Evolutionary conservation across 2,113 vertebrate species (phyloP).

Genomic region (Malaclemys terrapin): DNA sequence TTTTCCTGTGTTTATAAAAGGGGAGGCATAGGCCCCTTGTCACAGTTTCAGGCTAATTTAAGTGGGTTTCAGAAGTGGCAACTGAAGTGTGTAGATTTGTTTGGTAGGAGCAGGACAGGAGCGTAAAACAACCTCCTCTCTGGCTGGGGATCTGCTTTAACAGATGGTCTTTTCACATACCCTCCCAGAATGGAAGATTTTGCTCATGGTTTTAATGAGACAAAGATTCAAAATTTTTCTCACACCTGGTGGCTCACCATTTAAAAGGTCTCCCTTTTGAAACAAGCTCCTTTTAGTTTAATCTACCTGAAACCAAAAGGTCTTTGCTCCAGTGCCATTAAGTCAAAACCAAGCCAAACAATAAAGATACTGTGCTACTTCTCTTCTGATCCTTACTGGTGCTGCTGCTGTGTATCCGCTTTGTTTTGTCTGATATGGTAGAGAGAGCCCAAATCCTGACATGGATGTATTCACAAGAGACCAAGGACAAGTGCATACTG

Average conservation of each 20-base stretch:
- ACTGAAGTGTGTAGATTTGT: rapidly evolving
- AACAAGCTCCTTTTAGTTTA: not conserved
- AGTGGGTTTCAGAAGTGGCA: not conserved
- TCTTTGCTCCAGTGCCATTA: not conserved
- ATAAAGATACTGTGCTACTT: not conserved
- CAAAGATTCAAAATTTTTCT: not conserved
- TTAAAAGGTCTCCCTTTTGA: not conserved
- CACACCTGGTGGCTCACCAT: not conserved
- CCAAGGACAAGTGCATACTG: not conserved
- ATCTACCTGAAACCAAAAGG: not conserved
- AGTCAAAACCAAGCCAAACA: not conserved
- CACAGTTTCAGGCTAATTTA: not conserved
- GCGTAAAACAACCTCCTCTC: not conserved
- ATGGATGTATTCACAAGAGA: not conserved
- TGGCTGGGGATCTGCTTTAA: not conserved
- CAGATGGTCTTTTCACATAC: not conserved
- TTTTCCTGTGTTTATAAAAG: not conserved
- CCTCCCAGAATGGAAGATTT: not conserved
- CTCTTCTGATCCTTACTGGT: not conserved
- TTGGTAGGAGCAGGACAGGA: not conserved
- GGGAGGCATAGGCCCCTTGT: not conserved
- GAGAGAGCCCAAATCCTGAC: rapidly evolving
- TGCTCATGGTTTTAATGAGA: not conserved
- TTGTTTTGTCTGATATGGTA: not conserved
- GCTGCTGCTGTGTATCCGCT: not conserved